phyloP scores from a whole-genome alignment of 1,140 invertebrate genomes.

The Achatina immaculata region DNA sequence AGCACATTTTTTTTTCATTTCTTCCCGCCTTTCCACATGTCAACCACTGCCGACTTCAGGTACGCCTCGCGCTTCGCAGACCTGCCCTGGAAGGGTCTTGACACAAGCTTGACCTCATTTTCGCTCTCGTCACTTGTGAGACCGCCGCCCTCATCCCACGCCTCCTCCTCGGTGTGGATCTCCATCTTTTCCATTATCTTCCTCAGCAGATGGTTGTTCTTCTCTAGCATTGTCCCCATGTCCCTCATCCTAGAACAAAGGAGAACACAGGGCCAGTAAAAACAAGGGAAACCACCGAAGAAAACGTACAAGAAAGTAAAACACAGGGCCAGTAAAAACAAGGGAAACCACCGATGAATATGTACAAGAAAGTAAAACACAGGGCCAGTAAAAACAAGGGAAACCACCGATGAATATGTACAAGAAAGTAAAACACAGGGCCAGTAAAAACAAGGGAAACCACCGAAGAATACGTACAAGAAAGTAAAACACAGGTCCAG shows the following conservation, averaged over 20 bases:
- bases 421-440: no score
- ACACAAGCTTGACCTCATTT: not conserved
- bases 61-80: slow-evolving; percentile 11
- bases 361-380: no score
- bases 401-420: no score
- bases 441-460: no score
- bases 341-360: no score
- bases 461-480: no score
- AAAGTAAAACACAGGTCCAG: no score
- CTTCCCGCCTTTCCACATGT: slow-evolving; percentile 13
- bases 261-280: no score
- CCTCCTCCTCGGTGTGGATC: slow-evolving; percentile 87
- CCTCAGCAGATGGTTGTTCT: slow-evolving; percentile 81
- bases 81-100: not conserved
- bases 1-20: not conserved
- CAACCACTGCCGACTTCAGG: slow-evolving; percentile 29
- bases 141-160: slow-evolving; percentile 69
- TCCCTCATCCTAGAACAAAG: slow-evolving; percentile 75
- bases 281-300: no score
- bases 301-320: no score
- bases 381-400: no score
- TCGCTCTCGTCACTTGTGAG: slow-evolving; percentile 22
- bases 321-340: no score
- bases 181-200: slow-evolving; percentile 91
- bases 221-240: slow-evolving; percentile 78